Percentiles rank a stretch among this genome's conserved stretches.
These are phyloP conservation scores for Neosilurus hyrtlii DNA, from an alignment of 2,797 vertebrate genomes.

Conservation along the genomic window DNA sequence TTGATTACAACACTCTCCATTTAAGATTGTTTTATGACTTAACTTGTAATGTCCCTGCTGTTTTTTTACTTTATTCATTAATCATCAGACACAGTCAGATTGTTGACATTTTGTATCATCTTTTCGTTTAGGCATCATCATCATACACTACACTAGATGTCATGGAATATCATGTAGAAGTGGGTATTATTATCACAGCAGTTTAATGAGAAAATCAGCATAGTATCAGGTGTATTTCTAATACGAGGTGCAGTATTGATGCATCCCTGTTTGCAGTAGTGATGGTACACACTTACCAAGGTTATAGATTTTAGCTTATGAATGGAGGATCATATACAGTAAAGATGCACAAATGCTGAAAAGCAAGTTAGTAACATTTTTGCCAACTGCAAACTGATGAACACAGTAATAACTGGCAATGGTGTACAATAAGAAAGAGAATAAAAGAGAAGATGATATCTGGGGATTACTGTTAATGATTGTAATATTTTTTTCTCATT, in stretches of 20 bases:
- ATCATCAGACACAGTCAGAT: neutral
- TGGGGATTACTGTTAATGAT: constrained; percentile 70
- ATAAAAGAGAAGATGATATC: constrained; percentile 53
- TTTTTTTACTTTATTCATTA: neutral
- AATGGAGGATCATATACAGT: neutral
- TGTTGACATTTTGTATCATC: neutral
- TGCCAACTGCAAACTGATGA: neutral
- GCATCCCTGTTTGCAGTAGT: neutral
- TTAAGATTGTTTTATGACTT: neutral
- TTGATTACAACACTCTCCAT: neutral
- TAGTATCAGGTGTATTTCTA: neutral
- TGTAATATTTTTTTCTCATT: constrained; percentile 71
- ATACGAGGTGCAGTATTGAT: neutral
- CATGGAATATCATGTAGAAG: neutral
- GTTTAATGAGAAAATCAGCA: neutral
- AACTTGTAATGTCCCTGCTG: no score
- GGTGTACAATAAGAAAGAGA: constrained; percentile 28
- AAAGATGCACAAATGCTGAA: constrained; percentile 13
- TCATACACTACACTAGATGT: no score
- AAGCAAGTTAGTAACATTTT: constrained; percentile 17
- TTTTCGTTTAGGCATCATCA: neutral
- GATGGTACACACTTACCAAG: neutral
- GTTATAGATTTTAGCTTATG: neutral
- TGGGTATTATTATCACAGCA: neutral
- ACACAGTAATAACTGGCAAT: constrained; percentile 35